These are phyloP conservation scores for Xenentodon cancila DNA, from an alignment of 2,797 vertebrate species.

Conservation along the genomic window DNA sequence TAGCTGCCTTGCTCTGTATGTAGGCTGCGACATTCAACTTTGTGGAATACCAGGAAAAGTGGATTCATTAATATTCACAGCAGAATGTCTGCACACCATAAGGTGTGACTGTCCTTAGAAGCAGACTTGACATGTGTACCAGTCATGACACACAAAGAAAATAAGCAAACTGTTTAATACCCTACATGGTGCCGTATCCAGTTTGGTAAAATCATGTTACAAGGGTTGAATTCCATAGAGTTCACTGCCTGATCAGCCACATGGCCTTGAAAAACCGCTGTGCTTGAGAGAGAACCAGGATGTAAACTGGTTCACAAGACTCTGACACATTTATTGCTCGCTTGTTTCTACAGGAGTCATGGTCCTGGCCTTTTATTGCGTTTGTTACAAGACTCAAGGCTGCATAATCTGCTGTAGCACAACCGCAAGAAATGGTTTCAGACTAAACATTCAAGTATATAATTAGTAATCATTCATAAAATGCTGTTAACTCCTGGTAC, in stretches of 20 bases:
- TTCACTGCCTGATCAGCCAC: slow-evolving; percentile 9
- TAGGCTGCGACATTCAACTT: slow-evolving; percentile 30
- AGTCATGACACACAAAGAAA: background rate
- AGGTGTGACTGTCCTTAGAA: too few relatives aligned
- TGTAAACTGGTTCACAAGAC: slow-evolving; percentile 43
- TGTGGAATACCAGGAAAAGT: slow-evolving; percentile 15
- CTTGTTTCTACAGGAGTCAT: slow-evolving; percentile 52
- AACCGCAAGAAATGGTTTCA: slow-evolving; percentile 41
- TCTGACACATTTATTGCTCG: slow-evolving; percentile 57
- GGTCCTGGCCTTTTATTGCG: slow-evolving; percentile 51
- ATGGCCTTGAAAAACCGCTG: slow-evolving; percentile 17
- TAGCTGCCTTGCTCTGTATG: slow-evolving; percentile 22
- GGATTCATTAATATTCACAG: slow-evolving; percentile 11
- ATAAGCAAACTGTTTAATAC: background rate
- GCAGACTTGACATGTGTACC: background rate
- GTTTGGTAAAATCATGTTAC: slow-evolving; percentile 5
- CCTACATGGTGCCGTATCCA: background rate
- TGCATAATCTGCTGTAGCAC: slow-evolving; percentile 32
- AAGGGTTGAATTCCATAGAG: background rate
- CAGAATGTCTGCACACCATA: background rate
- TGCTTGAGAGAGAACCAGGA: slow-evolving; percentile 35
- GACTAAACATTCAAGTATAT: slow-evolving; percentile 40
- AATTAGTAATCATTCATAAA: slow-evolving; percentile 35
- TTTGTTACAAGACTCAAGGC: slow-evolving; percentile 46
- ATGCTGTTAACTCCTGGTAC: slow-evolving; percentile 9